A percentile compares a stretch with the other conserved stretches of the same genome.
These are phyloP conservation scores for Eupithecia centaureata DNA, from an alignment of 2,888 invertebrate species.

Conservation along the genomic window DNA sequence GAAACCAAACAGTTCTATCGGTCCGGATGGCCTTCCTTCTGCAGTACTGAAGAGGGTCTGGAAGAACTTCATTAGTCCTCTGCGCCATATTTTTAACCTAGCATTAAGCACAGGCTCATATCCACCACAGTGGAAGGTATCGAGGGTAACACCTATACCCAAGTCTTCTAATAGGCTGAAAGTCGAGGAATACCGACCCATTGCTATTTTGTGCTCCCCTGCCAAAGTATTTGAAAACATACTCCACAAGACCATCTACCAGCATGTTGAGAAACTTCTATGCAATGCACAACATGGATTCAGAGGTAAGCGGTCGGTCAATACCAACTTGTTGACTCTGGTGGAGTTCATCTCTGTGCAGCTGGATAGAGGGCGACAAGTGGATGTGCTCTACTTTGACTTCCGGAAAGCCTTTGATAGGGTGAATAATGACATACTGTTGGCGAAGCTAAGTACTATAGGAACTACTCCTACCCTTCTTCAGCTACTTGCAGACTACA, in stretches of 20 bases:
- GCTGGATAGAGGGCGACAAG: background rate
- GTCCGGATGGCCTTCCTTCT: background rate
- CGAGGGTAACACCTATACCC: no score
- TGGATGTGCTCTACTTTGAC: background rate
- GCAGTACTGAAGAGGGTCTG: background rate
- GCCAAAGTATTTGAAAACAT: no score
- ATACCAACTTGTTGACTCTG: background rate
- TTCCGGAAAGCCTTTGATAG: background rate
- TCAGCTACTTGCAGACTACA: no score
- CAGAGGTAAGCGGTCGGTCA: background rate
- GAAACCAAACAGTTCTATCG: slow-evolving; percentile 2
- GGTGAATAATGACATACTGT: no score
- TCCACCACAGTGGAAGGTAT: background rate
- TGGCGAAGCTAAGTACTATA: no score
- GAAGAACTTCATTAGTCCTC: background rate
- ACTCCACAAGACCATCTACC: no score
- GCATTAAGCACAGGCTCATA: background rate
- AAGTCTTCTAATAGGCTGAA: no score
- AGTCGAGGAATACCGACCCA: no score
- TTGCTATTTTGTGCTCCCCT: no score
- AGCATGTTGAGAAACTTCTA: background rate
- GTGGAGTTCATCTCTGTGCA: no score
- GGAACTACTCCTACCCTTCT: no score
- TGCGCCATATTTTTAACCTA: slow-evolving; percentile 1
- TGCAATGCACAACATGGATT: background rate